Conservation (phyloP, 2,113 vertebrate species). For the Seriola dumerili region DNA sequence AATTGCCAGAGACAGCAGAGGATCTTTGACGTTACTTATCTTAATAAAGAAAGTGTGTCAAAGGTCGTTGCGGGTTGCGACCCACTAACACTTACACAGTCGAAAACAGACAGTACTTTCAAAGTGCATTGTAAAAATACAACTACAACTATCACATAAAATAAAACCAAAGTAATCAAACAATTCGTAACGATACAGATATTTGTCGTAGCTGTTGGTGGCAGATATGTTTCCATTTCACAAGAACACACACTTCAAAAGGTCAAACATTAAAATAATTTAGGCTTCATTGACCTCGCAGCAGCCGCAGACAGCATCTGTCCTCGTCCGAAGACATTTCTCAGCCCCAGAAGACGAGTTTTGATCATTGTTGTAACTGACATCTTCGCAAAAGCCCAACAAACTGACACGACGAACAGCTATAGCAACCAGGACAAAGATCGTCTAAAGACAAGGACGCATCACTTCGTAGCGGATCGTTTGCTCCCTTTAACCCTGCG, state of each 20-base stretch:
- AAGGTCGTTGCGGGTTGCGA: slow-evolving; percentile 2
- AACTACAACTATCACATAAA: background rate
- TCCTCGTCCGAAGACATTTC: slow-evolving; percentile 23
- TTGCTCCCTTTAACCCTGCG: no score
- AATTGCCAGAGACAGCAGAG: no score
- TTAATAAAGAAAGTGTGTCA: slow-evolving; percentile 19
- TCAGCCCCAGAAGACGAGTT: slow-evolving; percentile 33
- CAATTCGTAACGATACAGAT: background rate
- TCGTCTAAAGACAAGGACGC: background rate
- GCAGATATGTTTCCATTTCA: background rate
- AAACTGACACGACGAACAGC: no score
- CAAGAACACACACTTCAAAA: background rate
- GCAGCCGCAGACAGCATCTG: background rate
- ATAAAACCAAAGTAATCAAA: background rate
- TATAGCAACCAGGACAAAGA: background rate
- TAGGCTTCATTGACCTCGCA: slow-evolving; percentile 33
- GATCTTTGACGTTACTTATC: background rate
- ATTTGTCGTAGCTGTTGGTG: background rate
- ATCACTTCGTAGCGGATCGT: background rate
- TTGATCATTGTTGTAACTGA: slow-evolving; percentile 51
- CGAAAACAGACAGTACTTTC: background rate
- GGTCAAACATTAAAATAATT: background rate
- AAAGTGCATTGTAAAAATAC: background rate
- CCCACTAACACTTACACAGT: background rate
- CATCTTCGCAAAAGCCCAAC: slow-evolving; percentile 49